Base-by-base conservation (phyloP, 1,140 invertebrate species). In the Lucilia sericata region DNA sequence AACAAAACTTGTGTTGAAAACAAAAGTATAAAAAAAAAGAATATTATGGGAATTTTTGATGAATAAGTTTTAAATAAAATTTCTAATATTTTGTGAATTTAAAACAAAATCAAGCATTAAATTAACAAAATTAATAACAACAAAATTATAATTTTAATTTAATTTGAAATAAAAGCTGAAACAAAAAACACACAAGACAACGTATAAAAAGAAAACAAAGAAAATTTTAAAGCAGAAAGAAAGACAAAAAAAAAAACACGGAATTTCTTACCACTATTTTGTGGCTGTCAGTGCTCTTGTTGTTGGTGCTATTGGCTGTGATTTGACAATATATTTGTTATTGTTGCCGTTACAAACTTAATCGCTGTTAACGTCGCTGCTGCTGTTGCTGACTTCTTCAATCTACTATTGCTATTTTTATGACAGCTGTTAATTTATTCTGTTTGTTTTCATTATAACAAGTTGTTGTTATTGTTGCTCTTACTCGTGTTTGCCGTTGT, bases 391-490 rank as follows among this genome's bases (percentile, higher is more conserved):
- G 65, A 9, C n/a, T 80, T 80, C 42, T 42, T 80, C 25, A 30
- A 30, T 30, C 25, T 80, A 9, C 1, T 80, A 51, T 80, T 49
- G 47, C 76, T 80, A 80, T 80, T 80, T 80, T 9, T 80, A 80
- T 51, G 76, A 80, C 76, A 80, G 76, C 76, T 80, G 76, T 51
- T 80, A 51, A 5, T 76, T 76, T 80, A 42, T 80, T 80, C 7
- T 42, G 74, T 42, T 76, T n/a, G 51, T 13, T 42, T 42, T 8
- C 5, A 42, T 42, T 55, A 55, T 12, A 42, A 60, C 19, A n/a
- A 17, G 55, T 65, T 76, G 10, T 36, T 76, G 12, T 36, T 47
- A 5, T 5, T 30, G 3, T 30, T 30, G 3, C 25, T 30, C n/a
- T n/a, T n/a, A 30, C 25, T 30, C 25, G 25, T 30, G 25, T n/a